Evolutionary conservation across 2,113 vertebrate species (phyloP).

Genomic region (Panthera tigris): DNA sequence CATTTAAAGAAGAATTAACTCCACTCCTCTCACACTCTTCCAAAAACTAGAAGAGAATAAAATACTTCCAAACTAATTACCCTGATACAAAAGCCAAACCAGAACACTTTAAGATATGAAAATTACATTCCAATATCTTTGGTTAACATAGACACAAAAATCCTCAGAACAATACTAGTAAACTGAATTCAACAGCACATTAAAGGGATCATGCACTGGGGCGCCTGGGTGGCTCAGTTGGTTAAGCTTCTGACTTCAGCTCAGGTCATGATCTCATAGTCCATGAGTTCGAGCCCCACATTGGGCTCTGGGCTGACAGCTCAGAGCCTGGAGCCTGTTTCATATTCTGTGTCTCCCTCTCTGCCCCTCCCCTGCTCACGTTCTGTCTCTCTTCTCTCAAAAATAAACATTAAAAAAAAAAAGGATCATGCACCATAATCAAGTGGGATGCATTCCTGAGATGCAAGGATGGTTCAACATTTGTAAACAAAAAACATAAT

Average conservation of each 20-base stretch:
- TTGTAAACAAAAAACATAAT: neutral
- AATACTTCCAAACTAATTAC: neutral
- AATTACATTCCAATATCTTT: neutral
- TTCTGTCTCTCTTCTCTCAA: no score
- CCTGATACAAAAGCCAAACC: neutral
- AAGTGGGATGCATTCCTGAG: neutral
- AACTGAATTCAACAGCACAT: neutral
- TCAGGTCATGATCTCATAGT: no score
- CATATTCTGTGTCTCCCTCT: no score
- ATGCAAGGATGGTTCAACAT: neutral
- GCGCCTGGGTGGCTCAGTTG: no score
- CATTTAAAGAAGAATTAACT: neutral
- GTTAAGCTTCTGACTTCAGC: no score
- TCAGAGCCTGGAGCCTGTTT: no score
- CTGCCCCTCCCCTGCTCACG: no score
- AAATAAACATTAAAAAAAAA: neutral
- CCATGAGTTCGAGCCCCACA: no score
- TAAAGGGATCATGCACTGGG: neutral
- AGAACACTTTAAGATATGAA: neutral
- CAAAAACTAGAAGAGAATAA: neutral
- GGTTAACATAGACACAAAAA: neutral
- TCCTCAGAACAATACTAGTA: neutral
- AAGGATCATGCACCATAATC: neutral
- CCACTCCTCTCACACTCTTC: neutral
- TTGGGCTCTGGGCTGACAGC: no score